Percentiles rank a stretch among this genome's conserved stretches.
These are phyloP conservation scores for Pipistrellus nathusii DNA, from an alignment of 2,797 vertebrate genomes.

Conservation along the genomic window DNA sequence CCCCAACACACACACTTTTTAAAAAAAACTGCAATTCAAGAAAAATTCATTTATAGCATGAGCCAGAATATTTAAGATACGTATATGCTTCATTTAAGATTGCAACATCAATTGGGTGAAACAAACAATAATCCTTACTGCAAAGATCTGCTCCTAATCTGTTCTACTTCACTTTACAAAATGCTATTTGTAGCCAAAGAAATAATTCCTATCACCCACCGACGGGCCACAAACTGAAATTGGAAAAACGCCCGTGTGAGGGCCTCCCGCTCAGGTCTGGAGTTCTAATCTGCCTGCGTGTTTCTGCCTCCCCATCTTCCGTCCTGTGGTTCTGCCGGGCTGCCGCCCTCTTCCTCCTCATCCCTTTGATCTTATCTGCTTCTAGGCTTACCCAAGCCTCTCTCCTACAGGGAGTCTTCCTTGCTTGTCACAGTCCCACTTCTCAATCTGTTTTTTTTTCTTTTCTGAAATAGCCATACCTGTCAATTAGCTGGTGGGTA, in stretches of 20 bases:
- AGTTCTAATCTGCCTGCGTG: neutral
- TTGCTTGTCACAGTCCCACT: neutral
- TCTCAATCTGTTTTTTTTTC: neutral
- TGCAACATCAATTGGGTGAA: neutral
- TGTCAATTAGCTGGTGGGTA: neutral
- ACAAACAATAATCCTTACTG: neutral
- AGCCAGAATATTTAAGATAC: neutral
- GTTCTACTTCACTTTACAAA: neutral
- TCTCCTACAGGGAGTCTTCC: neutral
- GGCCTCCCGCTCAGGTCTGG: neutral
- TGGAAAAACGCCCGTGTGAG: neutral
- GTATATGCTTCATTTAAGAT: neutral
- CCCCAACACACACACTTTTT: too few species aligned
- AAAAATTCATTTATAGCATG: neutral
- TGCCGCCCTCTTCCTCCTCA: neutral
- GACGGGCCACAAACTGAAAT: neutral
- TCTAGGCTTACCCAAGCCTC: neutral
- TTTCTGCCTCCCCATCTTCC: neutral
- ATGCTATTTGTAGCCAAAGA: neutral
- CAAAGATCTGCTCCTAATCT: neutral
- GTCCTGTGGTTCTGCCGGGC: fast-evolving
- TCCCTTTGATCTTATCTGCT: neutral
- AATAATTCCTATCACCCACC: neutral
- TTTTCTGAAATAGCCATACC: neutral
- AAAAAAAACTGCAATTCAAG: neutral